Base-by-base conservation (phyloP, 2,888 invertebrate genomes). In the Serrognathus titanus region DNA sequence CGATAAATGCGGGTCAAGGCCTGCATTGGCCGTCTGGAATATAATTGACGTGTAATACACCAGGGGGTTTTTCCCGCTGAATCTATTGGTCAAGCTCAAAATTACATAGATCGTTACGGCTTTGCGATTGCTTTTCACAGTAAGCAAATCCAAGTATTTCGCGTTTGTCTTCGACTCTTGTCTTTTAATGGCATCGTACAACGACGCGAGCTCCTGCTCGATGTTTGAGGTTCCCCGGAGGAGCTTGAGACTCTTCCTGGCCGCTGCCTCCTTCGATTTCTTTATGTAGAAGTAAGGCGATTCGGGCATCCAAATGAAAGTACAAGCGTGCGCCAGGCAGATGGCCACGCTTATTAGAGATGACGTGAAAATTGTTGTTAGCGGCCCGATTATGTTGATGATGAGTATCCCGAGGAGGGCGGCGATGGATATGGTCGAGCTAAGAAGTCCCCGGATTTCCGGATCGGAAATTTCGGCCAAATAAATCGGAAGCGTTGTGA, bases 241-340 rank as follows among this genome's bases (percentile, higher is more conserved):
- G 70, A 80, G 81, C 63, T 79, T 77, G 56, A 89, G 78, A 11
- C 86, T 80, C 43, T 73, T 66, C 13, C 76, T 70, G 0, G 85
- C 85, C 12, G 79, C 78, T 1, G 11, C 13, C 40, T 40, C 40
- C 40, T 40, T 40, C 7, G 73, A 72, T 46, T 74, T 77, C 37
- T 78, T 75, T 38, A 80, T 71, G 57, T 77, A 71, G 61, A 76
- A 81, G 51, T 83, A 79, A 0, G 85, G 85, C 1, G 83, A 82
- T 77, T 89, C 89, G n/a, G 89, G 89, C 71, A 88, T 79, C 69
- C 82, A 82, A 37, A 82, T 73, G 71, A 86, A 84, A 8, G 81
- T 76, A 11, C 83, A 54, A 45, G 85, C 76, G 67, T 85, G 83
- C 45, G 83, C 68, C 31, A 85, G 70, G 6, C 86, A 84, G 53